Evolutionary conservation across 2,797 vertebrate species (phyloP).

Genomic region (Sebastes wilsoni): DNA sequence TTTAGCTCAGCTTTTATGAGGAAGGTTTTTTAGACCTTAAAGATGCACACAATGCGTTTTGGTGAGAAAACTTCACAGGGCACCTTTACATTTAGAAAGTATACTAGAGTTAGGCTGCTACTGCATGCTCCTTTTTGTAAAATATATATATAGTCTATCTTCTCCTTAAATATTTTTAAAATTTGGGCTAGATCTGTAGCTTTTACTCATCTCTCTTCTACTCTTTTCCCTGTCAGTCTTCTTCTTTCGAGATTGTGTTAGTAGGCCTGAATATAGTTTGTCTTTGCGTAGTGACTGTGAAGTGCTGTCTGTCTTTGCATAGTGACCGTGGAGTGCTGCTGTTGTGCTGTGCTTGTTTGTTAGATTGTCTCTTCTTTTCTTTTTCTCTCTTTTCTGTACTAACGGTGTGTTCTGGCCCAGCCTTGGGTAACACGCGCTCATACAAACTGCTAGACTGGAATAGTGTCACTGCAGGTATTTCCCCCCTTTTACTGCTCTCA

Average conservation of each 20-base stretch:
- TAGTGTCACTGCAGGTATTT: slow-evolving; percentile 99
- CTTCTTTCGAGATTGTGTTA: slow-evolving; percentile 37
- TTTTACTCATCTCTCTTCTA: slow-evolving; percentile 51
- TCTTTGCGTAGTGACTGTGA: slow-evolving; percentile 54
- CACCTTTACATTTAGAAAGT: not conserved
- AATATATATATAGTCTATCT: not conserved
- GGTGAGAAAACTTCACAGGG: slow-evolving; percentile 25
- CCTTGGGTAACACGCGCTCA: slow-evolving; percentile 99
- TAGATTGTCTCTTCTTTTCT: slow-evolving; percentile 87
- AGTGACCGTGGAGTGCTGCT: slow-evolving; percentile 86
- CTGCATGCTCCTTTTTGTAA: slow-evolving; percentile 68
- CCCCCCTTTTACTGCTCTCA: slow-evolving; percentile 93
- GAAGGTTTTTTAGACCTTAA: not conserved
- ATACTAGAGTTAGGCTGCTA: slow-evolving; percentile 65
- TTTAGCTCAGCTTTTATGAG: not conserved
- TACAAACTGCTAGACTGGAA: slow-evolving; percentile 99
- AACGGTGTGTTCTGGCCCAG: slow-evolving; percentile 99
- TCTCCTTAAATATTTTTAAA: slow-evolving; percentile 8
- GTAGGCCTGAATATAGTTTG: slow-evolving; percentile 43
- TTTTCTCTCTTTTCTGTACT: slow-evolving; percentile 86
- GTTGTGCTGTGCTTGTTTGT: slow-evolving; percentile 92
- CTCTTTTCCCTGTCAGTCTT: slow-evolving; percentile 38
- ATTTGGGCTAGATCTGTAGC: slow-evolving; percentile 4
- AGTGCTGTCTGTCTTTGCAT: slow-evolving; percentile 52
- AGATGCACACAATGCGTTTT: not conserved